These are phyloP conservation scores for Agrotis exclamationis DNA, from an alignment of 2,888 invertebrate species.

Conservation along the genomic window DNA sequence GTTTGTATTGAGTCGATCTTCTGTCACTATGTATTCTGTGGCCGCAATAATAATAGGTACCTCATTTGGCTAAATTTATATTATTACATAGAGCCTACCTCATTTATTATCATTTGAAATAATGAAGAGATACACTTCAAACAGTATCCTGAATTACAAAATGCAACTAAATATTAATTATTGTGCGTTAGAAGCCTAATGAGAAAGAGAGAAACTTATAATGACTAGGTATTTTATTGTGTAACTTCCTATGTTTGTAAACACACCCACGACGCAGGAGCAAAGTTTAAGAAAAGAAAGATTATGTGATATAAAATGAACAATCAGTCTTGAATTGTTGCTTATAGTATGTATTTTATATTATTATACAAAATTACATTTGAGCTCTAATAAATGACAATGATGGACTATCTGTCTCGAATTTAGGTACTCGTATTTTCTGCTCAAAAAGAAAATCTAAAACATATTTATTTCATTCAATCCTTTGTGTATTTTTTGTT, in stretches of 20 bases:
- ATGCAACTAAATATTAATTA: not conserved
- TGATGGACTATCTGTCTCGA: no score
- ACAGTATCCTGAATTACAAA: slow-evolving; percentile 11
- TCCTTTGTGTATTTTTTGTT: not conserved
- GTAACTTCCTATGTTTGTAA: no score
- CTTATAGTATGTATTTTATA: not conserved
- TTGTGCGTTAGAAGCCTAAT: not conserved
- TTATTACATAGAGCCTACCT: not conserved
- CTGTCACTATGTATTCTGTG: not conserved
- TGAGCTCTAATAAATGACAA: no score
- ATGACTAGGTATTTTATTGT: not conserved
- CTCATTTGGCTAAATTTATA: not conserved
- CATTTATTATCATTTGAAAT: slow-evolving; percentile 6
- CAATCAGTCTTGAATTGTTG: not conserved
- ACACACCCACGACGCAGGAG: no score
- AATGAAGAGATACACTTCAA: slow-evolving; percentile 11
- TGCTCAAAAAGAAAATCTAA: no score
- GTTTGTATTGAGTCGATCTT: not conserved
- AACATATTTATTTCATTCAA: no score
- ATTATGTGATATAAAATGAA: no score
- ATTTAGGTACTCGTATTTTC: no score
- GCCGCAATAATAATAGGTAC: not conserved
- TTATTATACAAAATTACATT: not conserved
- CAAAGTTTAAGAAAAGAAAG: no score
- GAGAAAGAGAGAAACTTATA: no score